Percentiles rank a stretch among this genome's conserved stretches.
Conservation (phyloP, 2,797 vertebrate species). For the Novumbra hubbsi region DNA sequence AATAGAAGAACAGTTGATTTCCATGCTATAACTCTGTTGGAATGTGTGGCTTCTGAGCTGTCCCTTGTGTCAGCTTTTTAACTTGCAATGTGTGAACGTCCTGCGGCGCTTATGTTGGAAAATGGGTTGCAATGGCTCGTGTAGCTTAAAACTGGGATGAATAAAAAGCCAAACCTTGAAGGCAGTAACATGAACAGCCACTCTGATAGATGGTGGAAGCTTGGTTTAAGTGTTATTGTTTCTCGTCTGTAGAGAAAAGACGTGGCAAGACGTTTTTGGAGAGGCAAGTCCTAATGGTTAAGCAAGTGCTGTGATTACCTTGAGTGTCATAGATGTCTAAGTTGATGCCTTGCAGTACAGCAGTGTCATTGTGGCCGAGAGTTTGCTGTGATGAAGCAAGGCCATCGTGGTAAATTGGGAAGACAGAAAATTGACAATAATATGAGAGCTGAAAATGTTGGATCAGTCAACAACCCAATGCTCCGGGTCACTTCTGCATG, state of each 20-base stretch:
- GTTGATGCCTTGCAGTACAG: too few species aligned
- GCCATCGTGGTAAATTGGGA: not conserved
- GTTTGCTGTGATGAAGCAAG: too few species aligned
- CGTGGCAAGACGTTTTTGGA: not conserved
- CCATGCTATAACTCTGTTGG: conserved; percentile 24
- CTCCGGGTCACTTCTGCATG: too few species aligned
- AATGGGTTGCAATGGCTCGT: not conserved
- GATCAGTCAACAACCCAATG: too few species aligned
- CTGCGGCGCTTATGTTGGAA: not conserved
- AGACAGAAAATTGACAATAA: not conserved
- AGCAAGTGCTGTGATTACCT: not conserved
- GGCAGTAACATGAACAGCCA: not conserved
- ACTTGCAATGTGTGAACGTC: not conserved
- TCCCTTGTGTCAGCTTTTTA: conserved; percentile 2
- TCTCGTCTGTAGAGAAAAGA: not conserved
- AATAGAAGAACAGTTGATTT: conserved; percentile 41
- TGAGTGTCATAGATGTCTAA: too few species aligned
- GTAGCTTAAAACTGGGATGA: not conserved
- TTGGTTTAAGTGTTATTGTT: not conserved
- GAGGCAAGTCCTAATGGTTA: not conserved
- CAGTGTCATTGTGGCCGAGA: too few species aligned
- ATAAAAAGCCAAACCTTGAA: not conserved
- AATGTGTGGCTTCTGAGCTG: conserved; percentile 22
- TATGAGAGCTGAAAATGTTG: not conserved
- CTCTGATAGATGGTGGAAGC: not conserved